Evolutionary conservation across 2,888 invertebrate genomes (phyloP).

Genomic region (Lithophane socia): DNA sequence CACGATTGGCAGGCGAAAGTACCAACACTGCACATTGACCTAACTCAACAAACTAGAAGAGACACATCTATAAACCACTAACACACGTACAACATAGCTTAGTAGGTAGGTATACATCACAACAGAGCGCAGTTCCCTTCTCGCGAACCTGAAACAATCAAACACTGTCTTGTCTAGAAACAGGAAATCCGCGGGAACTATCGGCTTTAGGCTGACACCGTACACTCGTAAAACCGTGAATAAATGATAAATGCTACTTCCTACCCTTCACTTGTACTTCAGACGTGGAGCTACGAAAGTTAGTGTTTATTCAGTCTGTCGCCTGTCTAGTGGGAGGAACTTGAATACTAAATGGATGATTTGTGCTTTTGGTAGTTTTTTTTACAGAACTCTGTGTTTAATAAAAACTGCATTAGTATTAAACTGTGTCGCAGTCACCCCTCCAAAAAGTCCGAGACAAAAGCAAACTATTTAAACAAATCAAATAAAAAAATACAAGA

Average conservation of each 20-base stretch:
- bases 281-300: constrained; percentile 70
- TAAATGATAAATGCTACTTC: constrained; percentile 84
- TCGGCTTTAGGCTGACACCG: constrained; percentile 70
- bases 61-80: background rate
- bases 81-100: background rate
- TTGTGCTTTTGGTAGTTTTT: background rate
- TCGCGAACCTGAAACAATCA: constrained; percentile 58
- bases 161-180: constrained; percentile 64
- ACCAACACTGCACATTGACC: background rate
- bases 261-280: constrained; percentile 68
- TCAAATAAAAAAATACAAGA: too few relatives aligned
- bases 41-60: background rate
- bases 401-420: too few relatives aligned
- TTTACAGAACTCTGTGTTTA: too few relatives aligned
- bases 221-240: constrained; percentile 80
- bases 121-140: constrained; percentile 31
- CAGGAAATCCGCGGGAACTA: constrained; percentile 63
- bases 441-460: too few relatives aligned
- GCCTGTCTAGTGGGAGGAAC: constrained; percentile 46
- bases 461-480: too few relatives aligned
- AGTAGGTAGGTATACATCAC: constrained; percentile 13
- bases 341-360: constrained; percentile 34
- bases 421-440: too few relatives aligned
- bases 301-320: constrained; percentile 57
- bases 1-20: background rate